phyloP scores from a whole-genome alignment of 92 coral and sea anemone species.

The Ricordea florida region DNA sequence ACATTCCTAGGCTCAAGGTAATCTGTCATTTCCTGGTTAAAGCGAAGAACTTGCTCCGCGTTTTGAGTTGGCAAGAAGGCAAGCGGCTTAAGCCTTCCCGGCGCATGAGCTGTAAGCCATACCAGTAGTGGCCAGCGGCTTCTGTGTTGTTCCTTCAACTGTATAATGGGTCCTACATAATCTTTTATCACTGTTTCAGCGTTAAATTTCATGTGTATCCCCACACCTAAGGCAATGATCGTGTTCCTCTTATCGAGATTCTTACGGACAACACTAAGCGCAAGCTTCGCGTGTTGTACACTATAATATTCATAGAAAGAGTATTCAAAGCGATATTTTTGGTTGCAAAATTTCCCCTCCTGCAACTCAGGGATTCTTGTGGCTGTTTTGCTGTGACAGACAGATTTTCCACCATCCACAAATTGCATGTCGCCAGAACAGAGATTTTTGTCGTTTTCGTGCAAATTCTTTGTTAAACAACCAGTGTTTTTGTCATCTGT shows the following conservation, averaged over 20 bases:
- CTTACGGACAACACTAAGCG: constrained; percentile 38
- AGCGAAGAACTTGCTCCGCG: constrained; percentile 18
- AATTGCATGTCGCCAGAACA: constrained; percentile 81
- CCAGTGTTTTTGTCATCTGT: constrained; percentile 54
- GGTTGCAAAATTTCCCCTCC: constrained; percentile 43
- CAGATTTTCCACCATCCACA: constrained; percentile 66
- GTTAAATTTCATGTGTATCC: constrained; percentile 50
- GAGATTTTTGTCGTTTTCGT: neutral
- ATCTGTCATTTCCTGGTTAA: constrained; percentile 39
- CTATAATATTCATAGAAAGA: constrained; percentile 52
- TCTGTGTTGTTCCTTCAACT: constrained; percentile 9
- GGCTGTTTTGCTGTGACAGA: constrained; percentile 40
- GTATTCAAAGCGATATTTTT: constrained; percentile 22
- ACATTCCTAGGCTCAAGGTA: constrained; percentile 47
- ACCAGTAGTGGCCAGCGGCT: constrained; percentile 65
- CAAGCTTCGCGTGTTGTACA: constrained; percentile 12
- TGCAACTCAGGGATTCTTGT: neutral
- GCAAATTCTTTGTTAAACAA: constrained; percentile 3
- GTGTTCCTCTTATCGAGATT: constrained; percentile 41
- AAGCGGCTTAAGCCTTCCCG: constrained; percentile 68
- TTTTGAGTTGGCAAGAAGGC: constrained; percentile 39
- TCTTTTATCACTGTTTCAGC: neutral
- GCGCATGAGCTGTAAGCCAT: constrained; percentile 75
- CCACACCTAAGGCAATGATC: constrained; percentile 59
- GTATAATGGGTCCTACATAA: constrained; percentile 57